phyloP scores from a whole-genome alignment of 1,140 invertebrate species.

The Sogatella furcifera region DNA sequence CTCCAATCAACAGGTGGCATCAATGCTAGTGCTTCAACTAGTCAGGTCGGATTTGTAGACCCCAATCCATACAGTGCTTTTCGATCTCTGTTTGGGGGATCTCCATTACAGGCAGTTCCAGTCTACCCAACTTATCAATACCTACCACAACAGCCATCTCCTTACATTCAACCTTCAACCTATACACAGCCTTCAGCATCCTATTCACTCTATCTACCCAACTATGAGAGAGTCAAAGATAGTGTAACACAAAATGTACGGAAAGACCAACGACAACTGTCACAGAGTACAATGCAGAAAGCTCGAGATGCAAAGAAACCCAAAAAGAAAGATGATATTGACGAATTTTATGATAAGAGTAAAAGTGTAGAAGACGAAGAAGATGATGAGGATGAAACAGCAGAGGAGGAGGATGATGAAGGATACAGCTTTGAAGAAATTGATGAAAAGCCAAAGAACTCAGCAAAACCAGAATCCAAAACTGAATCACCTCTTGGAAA shows the following conservation, averaged over 20 bases:
- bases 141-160: not conserved
- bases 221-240: not conserved
- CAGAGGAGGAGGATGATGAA: constrained; percentile 6
- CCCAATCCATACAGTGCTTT: constrained; percentile 3
- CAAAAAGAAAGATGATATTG: not conserved
- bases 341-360: not conserved
- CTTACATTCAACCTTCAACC: not conserved
- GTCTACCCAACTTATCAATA: not conserved
- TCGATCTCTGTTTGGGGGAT: constrained; percentile 2
- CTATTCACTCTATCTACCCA: not conserved
- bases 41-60: constrained; percentile 4
- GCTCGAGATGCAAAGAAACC: not conserved
- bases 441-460: not conserved
- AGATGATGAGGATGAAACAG: constrained; percentile 1
- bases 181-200: not conserved
- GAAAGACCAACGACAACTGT: not conserved
- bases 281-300: not conserved
- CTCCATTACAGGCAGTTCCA: not conserved
- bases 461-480: not conserved
- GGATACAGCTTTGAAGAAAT: not conserved
- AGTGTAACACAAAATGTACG: not conserved
- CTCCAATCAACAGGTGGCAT: not conserved
- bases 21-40: not conserved
- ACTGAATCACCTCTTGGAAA: not conserved
- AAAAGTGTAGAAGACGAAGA: constrained; percentile 2